Evolutionary conservation across 2,797 vertebrate genomes (phyloP), one percentile per base, ranked within the genome.

Genomic region (Sternotherus odoratus): DNA sequence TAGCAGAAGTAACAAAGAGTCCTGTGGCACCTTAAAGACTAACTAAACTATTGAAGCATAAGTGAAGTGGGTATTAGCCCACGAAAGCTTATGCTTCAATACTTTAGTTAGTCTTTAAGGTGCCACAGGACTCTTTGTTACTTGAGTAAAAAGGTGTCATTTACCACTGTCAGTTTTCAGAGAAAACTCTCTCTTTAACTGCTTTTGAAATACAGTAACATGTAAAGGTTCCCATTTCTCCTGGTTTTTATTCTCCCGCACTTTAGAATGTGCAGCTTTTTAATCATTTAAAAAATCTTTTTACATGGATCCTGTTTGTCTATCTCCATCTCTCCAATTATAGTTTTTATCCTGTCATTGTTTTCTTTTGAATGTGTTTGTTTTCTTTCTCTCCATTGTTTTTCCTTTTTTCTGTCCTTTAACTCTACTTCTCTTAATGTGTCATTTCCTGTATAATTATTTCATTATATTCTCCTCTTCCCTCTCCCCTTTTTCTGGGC

Each of bases 351-450:
- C 5, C 13, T 39, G 5, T 51, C 8, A 12, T 46, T 89, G 2
- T 48, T 89, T 79, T 28, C 51, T 43, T 79, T 28, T 79, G 21
- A 51, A 17, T 74, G 23, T 1, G 10, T 88, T 93, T 90, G 1
- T 86, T 6, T 53, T 6, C 57, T 12, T 72, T 87, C 3, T 21
- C 39, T 82, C 80, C 60, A 56, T 16, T 72, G 10, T 26, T 86
- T 88, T 91, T 77, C 24, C 6, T 79, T 90, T 51, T 56, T 8
- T 80, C 26, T 86, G 15, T 51, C 74, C 13, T 39, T 82, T 69
- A 12, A 63, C 19, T 77, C 23, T 4, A 74, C 39, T 26, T 17
- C 46, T 69, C 39, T 39, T 66, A 66, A 39, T 72, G 49, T 3
- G 3, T 1, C 1, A 12, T 88, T 93, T 30, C 72, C 43, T 75